phyloP scores from a whole-genome alignment of 2,797 vertebrate genomes.

The Gallirallus australis region DNA sequence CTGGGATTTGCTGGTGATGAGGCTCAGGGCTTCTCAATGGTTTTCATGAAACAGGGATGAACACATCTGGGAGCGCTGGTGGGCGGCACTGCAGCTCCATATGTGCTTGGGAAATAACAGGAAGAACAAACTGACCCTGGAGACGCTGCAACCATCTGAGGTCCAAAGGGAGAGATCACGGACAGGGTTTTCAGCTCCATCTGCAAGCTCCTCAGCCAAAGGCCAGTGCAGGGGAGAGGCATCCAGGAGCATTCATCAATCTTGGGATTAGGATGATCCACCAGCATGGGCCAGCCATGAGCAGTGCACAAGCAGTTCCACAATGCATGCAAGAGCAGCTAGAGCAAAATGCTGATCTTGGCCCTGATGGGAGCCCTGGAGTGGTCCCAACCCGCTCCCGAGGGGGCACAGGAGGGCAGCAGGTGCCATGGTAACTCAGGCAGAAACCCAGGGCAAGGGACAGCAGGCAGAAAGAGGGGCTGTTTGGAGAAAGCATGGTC shows the following conservation, averaged over 20 bases:
- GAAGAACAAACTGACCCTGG: conserved; percentile 16
- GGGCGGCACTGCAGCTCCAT: not conserved
- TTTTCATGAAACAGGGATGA: not conserved
- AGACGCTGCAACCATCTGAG: not conserved
- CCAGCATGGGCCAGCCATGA: not conserved
- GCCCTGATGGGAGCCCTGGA: not conserved
- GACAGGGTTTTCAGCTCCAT: not conserved
- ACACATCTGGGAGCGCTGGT: not conserved
- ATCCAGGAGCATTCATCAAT: not conserved
- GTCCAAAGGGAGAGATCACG: not conserved
- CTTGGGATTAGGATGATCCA: not conserved
- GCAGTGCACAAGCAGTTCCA: not conserved
- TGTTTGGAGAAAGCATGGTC: not conserved
- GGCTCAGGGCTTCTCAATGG: not conserved
- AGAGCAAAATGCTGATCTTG: not conserved
- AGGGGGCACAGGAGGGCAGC: not conserved
- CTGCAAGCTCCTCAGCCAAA: not conserved
- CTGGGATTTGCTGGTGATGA: not conserved
- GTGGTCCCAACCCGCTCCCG: not conserved
- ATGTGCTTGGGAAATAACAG: conserved; percentile 14
- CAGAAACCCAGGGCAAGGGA: not conserved
- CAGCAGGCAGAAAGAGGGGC: not conserved
- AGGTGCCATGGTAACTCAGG: accelerated
- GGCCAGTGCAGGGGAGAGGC: not conserved
- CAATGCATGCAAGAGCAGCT: not conserved